Evolutionary conservation across 30 jellyfish, hydroid and myxozoan species (phyloP), one percentile per base, ranked within the genome.

Genomic region (Pelagia noctiluca): DNA sequence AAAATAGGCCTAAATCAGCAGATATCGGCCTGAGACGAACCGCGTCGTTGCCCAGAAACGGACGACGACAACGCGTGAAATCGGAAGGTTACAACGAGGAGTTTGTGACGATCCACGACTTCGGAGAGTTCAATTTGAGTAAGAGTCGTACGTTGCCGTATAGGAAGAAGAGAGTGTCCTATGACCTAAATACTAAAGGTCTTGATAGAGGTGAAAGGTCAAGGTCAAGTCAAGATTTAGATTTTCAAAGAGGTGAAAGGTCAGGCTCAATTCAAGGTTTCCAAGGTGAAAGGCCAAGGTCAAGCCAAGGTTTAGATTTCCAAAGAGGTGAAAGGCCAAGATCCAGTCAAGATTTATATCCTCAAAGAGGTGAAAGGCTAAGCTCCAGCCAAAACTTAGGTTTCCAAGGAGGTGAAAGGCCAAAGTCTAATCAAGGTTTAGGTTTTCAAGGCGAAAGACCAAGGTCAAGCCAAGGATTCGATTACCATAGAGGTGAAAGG

Each of bases 21-120:
- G 76, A 60, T 36, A 18, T 64, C 0, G 50, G 50, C 22, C 24
- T 63, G 50, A n/a, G 50, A 2, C n/a, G 94, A 31, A 84, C 88
- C 30, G 30, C 25, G 0, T 72, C 94, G 7, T 34, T 84, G 71
- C 94, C 94, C 13, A 84, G 88, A 54, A 54, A 88, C 24, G 36
- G 61, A 47, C 83, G 34, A 29, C 47, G 88, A 19, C 86, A 85
- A 73, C 69, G 92, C 42, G 46, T 82, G 30, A 82, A 82, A 19
- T 82, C 92, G 72, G 19, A 49, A n/a, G 82, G 85, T 32, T 82
- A 60, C 64, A 83, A 82, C 49, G 92, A n/a, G n/a, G n/a, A 82
- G 28, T 69, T 82, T 24, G 92, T 69, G 8, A 83, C 61, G 42
- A 82, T 68, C 66, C 73, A 69, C 86, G 92, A 82, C 25, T 48